Evolutionary conservation across 2,113 vertebrate species (phyloP).

Genomic region (Colossoma macropomum): DNA sequence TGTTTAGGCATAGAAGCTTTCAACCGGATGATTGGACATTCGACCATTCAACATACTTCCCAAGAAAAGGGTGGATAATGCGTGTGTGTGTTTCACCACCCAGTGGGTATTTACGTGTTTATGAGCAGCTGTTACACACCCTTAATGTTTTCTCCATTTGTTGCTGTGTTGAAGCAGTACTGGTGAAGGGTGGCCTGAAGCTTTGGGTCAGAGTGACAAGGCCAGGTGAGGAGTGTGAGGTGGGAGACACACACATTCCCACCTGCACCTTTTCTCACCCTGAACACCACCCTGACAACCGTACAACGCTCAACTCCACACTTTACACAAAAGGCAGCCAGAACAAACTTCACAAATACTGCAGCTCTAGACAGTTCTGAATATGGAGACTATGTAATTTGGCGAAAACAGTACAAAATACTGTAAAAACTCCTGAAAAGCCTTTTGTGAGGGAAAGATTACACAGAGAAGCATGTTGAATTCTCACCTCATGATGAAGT

Average conservation of each 20-base stretch:
- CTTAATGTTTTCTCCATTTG: conserved; percentile 83
- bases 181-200: conserved; percentile 13
- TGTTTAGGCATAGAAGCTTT: conserved; percentile 59
- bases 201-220: conserved; percentile 70
- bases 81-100: conserved; percentile 64
- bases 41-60: conserved; percentile 72
- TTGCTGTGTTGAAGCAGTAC: conserved; percentile 64
- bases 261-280: conserved; percentile 68
- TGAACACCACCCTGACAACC: conserved; percentile 45
- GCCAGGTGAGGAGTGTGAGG: conserved; percentile 68
- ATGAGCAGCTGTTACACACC: conserved; percentile 82
- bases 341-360: not conserved
- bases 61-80: conserved; percentile 50
- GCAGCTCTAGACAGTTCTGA: not conserved
- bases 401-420: not conserved
- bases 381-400: not conserved
- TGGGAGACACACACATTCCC: conserved; percentile 65
- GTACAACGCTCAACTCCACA: conserved; percentile 25
- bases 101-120: conserved; percentile 81
- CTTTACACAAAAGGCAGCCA: not conserved
- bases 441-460: not conserved
- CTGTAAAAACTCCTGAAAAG: not conserved
- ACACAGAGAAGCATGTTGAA: not conserved
- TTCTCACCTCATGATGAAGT: conserved; percentile 96
- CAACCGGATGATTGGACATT: conserved; percentile 72